Conservation (phyloP, 2,888 invertebrate species). For the Dioctria rufipes region DNA sequence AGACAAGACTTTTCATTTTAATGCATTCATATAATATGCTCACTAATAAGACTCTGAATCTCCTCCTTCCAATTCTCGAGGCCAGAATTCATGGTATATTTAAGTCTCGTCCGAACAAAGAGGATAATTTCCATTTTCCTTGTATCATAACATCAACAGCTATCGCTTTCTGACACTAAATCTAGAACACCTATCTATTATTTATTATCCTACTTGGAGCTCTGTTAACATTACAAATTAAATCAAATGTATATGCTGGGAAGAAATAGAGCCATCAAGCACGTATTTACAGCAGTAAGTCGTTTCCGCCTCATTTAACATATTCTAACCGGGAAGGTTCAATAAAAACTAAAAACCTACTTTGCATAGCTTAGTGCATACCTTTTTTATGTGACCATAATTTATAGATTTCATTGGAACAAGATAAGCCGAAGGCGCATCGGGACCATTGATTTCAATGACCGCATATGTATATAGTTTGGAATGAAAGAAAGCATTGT, state of each 20-base stretch:
- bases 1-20: too few species aligned
- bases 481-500: constrained; percentile 21
- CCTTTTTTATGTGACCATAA: constrained; percentile 11
- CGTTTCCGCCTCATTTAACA: constrained; percentile 14
- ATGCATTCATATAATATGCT: too few species aligned
- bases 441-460: constrained; percentile 2
- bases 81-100: too few species aligned
- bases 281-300: constrained; percentile 17
- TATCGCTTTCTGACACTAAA: not conserved
- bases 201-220: constrained; percentile 12
- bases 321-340: not conserved
- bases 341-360: not conserved
- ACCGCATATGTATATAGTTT: not conserved
- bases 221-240: constrained; percentile 10
- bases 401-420: constrained; percentile 24
- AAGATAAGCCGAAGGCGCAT: constrained; percentile 3
- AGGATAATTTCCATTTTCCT: constrained; percentile 8
- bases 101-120: not conserved
- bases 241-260: constrained; percentile 9
- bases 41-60: too few species aligned
- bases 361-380: constrained; percentile 18
- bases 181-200: constrained; percentile 5
- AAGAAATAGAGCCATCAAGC: constrained; percentile 18
- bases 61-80: too few species aligned
- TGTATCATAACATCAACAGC: not conserved